These are phyloP conservation scores for Melinaea marsaeus DNA, from an alignment of 2,888 invertebrate genomes.

Conservation along the genomic window DNA sequence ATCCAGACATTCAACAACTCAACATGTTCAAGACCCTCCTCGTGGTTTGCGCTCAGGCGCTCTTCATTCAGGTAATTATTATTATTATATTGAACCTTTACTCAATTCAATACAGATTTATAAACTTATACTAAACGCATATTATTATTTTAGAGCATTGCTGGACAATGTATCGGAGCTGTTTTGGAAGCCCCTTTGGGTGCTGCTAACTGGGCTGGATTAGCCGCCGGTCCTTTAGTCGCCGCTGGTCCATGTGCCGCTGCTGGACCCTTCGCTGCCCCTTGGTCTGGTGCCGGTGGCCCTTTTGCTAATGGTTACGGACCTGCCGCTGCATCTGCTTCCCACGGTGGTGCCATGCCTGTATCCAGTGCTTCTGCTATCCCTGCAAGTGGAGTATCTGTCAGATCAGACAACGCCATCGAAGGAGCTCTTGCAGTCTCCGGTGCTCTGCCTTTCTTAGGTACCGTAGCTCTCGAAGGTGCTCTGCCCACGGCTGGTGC, in stretches of 20 bases:
- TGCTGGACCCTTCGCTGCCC: constrained; percentile 10
- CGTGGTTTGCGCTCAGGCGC: constrained; percentile 39
- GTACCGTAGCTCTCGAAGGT: constrained; percentile 37
- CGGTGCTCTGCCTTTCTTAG: constrained; percentile 38
- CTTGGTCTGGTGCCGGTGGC: constrained; percentile 13
- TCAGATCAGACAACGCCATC: constrained; percentile 40
- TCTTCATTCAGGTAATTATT: constrained; percentile 38
- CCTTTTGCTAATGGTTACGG: constrained; percentile 8
- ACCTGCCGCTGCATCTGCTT: constrained; percentile 16
- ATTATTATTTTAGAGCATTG: constrained; percentile 31
- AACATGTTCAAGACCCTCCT: constrained; percentile 39
- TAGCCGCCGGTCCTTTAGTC: constrained; percentile 6
- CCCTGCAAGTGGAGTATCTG: constrained; percentile 33
- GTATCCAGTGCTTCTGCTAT: constrained; percentile 39
- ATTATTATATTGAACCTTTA: background rate
- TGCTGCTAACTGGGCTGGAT: constrained; percentile 3
- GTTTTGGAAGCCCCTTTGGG: background rate
- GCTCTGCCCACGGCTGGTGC: constrained; percentile 36
- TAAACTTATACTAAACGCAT: background rate
- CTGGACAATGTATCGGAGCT: constrained; percentile 31
- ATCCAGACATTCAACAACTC: constrained; percentile 12
- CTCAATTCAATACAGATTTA: background rate
- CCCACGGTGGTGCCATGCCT: constrained; percentile 33
- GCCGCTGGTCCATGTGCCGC: constrained; percentile 13
- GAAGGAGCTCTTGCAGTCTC: constrained; percentile 36